Conservation (phyloP, 2,113 vertebrate species). For the Pseudolaguvia tuberculata region DNA sequence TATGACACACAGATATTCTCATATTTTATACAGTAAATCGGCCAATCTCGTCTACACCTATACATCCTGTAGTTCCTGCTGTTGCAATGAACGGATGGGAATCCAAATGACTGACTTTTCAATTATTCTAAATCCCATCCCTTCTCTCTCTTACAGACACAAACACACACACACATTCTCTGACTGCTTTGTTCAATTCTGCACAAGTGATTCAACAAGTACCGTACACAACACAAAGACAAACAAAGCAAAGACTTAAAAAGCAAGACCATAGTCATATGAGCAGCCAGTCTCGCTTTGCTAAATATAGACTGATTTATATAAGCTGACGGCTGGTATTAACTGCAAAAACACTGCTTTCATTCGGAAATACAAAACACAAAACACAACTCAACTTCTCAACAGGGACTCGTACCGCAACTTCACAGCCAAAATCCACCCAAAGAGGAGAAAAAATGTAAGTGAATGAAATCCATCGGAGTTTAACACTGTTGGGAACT, state of each 20-base stretch:
- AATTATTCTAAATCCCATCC: no score
- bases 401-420: neutral
- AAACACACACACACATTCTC: neutral
- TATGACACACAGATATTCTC: neutral
- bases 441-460: neutral
- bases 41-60: neutral
- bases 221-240: neutral
- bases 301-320: neutral
- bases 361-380: neutral
- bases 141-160: neutral
- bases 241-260: neutral
- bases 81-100: no score
- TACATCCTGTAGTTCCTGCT: neutral
- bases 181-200: neutral
- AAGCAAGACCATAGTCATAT: neutral
- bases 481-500: conserved; percentile 32
- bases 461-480: conserved; percentile 30
- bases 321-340: neutral
- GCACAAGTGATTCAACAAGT: neutral
- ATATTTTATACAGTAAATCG: neutral
- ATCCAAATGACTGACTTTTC: neutral
- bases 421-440: neutral
- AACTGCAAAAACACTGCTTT: no score
- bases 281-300: neutral
- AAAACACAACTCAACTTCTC: conserved; percentile 4